Evolutionary conservation across 2,888 invertebrate species (phyloP).

Genomic region (Phoenoteleia sp.): DNA sequence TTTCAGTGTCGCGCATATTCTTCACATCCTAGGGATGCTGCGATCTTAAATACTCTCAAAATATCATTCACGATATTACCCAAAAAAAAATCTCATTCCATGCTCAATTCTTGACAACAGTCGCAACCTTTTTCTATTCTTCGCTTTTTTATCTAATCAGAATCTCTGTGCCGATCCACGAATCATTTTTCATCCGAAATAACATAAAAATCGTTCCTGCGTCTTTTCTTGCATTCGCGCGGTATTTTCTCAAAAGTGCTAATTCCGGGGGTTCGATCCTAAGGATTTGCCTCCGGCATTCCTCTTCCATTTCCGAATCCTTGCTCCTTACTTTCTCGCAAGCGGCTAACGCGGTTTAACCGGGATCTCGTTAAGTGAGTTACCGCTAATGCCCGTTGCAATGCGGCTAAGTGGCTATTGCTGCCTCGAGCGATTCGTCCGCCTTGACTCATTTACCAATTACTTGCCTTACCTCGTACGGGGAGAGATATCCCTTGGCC

Average conservation of each 20-base stretch:
- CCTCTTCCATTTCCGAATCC: conserved; percentile 65
- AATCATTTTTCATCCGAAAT: not conserved
- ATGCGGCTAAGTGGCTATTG: conserved; percentile 83
- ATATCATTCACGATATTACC: too few species aligned
- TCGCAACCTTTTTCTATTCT: too few species aligned
- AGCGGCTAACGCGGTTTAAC: conserved; percentile 81
- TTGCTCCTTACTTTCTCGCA: conserved; percentile 67
- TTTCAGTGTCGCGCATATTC: too few species aligned
- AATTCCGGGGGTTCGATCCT: conserved; percentile 79
- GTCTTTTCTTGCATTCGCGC: conserved; percentile 14
- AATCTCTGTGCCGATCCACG: conserved; percentile 9
- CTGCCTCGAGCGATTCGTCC: conserved; percentile 79
- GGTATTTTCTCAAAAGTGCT: conserved; percentile 57
- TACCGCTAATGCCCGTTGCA: conserved; percentile 83
- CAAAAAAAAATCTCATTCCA: too few species aligned
- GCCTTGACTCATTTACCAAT: conserved; percentile 82
- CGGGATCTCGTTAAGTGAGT: conserved; percentile 84
- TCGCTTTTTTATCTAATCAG: not conserved
- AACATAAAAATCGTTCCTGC: conserved; percentile 12
- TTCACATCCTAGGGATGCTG: too few species aligned
- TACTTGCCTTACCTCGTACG: conserved; percentile 78
- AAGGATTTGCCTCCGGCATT: conserved; percentile 71
- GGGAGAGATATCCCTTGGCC: conserved; percentile 68
- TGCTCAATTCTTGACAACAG: too few species aligned
- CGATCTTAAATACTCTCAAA: too few species aligned